Evolutionary conservation across 2,113 vertebrate species (phyloP), one percentile per base, ranked within the genome.

Genomic region (Melanostigma gelatinosum): DNA sequence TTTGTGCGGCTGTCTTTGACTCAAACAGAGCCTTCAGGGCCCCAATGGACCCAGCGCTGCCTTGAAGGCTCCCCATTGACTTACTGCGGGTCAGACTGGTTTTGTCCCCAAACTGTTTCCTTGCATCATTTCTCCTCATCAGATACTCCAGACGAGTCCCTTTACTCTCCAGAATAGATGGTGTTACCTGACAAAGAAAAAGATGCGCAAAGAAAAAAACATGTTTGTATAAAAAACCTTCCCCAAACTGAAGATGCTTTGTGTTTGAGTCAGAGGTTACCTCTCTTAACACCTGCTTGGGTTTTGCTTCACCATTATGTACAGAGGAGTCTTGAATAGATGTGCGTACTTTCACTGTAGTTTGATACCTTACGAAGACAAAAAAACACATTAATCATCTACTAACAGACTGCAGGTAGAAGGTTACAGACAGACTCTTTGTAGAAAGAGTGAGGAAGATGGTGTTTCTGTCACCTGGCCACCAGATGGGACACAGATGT

Each of bases 401-500:
- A n/a, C 18, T 36, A 27, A 12, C 8, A 48, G 18, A 18, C 29
- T 24, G 29, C 13, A 46, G 27, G 36, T n/a, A 68, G 29, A 72
- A 38, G 8, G 11, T 72, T n/a, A 48, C 0, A 29, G 38, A 38
- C 24, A 2, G n/a, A 70, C 8, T 38, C 9, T 68, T 34, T 46
- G 58, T 16, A n/a, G 4, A 63, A 20, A 55, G 11, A 61, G 4
- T n/a, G 40, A 42, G 27, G 1, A 40, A 54, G 8, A 20, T 44
- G n/a, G 29, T 24, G 20, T 65, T 48, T 81, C 12, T 60, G 84
- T 86, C 77, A 97, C 96, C 94, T 90, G 79, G 91, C 80, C 40
- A 96, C 93, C 38, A 97, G 93, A 29, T 95, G 91, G 0, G 96
- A 96, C 85, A 97, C 96, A n/a, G 96, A 94, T 18, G 80, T 93